phyloP scores from a whole-genome alignment of 2,888 invertebrate species.

The Laspeyria flexula region DNA sequence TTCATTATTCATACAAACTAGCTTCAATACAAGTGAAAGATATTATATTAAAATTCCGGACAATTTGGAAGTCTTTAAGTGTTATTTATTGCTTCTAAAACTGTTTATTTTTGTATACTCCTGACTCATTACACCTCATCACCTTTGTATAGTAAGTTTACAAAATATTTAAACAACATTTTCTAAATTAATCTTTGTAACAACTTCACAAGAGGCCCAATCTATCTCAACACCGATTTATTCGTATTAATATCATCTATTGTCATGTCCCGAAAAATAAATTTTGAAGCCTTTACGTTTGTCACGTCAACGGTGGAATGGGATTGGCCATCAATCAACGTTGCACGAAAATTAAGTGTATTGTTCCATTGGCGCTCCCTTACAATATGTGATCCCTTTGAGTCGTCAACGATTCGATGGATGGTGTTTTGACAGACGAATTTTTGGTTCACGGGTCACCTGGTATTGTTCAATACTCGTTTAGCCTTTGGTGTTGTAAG shows the following conservation, averaged over 20 bases:
- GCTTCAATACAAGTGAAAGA: no score
- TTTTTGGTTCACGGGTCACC: conserved; percentile 60
- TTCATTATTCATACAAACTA: no score
- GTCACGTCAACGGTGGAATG: conserved; percentile 64
- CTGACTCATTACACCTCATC: conserved; percentile 31
- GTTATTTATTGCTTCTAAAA: conserved; percentile 11
- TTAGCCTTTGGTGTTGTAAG: conserved; percentile 41
- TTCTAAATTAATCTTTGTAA: conserved; percentile 35
- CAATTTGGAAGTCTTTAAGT: neutral
- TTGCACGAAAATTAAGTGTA: conserved; percentile 75
- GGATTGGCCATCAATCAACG: conserved; percentile 79
- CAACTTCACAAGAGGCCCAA: conserved; percentile 28
- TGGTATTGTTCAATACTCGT: conserved; percentile 35
- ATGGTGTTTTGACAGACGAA: conserved; percentile 61
- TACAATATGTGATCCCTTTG: conserved; percentile 64
- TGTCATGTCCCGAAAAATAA: conserved; percentile 48
- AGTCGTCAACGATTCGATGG: conserved; percentile 47
- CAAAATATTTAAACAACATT: conserved; percentile 37
- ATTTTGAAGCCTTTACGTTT: conserved; percentile 61
- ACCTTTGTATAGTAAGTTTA: conserved; percentile 24
- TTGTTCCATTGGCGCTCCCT: conserved; percentile 77
- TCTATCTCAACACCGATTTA: conserved; percentile 42
- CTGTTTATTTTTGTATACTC: conserved; percentile 8
- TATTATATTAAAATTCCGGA: neutral
- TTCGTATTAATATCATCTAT: conserved; percentile 56